These are phyloP conservation scores for Drosophila parabipectinata DNA, from an alignment of 1,140 invertebrate genomes.

Conservation along the genomic window DNA sequence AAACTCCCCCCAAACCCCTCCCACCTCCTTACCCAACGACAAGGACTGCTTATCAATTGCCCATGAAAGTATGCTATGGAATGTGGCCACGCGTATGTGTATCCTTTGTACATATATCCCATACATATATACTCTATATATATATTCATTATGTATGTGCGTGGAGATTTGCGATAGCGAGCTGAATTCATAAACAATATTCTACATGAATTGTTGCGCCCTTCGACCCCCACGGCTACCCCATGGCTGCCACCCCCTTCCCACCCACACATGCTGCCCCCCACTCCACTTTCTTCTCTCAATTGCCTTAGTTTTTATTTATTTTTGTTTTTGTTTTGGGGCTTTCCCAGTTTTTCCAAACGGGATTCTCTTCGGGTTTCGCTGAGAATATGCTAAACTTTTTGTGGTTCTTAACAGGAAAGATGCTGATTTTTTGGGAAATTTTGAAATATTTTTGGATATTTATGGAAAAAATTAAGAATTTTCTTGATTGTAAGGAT, in stretches of 20 bases:
- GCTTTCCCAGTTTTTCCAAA: conserved; percentile 5
- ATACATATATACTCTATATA: background rate
- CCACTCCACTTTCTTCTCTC: background rate
- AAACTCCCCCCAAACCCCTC: conserved; percentile 30
- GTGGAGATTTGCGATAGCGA: conserved; percentile 58
- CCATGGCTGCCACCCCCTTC: conserved; percentile 3
- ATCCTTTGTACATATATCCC: background rate
- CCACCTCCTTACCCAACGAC: conserved; percentile 11
- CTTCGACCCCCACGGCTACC: conserved; percentile 15
- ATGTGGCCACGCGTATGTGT: conserved; percentile 8
- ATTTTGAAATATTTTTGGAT: no score
- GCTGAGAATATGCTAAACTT: no score
- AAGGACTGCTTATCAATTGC: conserved; percentile 58
- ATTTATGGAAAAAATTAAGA: no score
- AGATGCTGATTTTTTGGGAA: no score
- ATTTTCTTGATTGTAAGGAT: no score
- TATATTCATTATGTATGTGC: conserved; percentile 8
- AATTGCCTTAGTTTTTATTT: conserved; percentile 35
- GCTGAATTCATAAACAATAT: conserved; percentile 69
- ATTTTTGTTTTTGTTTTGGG: background rate
- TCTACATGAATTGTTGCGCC: conserved; percentile 65
- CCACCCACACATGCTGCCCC: background rate
- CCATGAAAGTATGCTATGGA: conserved; percentile 56
- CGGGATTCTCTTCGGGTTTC: conserved; percentile 3
- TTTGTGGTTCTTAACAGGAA: background rate